Evolutionary conservation across 2,113 vertebrate species (phyloP).

Genomic region (Gnathonemus echidnorhynchus): DNA sequence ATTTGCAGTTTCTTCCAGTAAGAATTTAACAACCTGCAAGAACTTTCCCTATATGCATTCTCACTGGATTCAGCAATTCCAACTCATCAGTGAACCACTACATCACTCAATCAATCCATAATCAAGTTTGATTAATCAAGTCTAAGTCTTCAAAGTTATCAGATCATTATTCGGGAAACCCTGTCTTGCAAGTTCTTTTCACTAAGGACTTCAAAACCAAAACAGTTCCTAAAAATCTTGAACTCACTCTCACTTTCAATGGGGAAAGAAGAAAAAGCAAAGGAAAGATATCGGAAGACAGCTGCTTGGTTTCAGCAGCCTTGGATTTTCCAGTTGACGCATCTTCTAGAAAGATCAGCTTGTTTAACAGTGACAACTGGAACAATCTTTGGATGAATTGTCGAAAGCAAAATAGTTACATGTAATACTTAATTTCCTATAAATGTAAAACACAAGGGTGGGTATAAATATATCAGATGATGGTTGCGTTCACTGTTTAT

Average conservation of each 20-base stretch:
- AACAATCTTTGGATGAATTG: background rate
- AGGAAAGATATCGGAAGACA: slow-evolving; percentile 23
- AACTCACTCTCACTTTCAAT: slow-evolving; percentile 14
- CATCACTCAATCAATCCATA: background rate
- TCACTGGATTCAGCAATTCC: background rate
- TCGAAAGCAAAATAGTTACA: slow-evolving; percentile 8
- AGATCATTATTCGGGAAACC: background rate
- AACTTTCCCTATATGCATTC: background rate
- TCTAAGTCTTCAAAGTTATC: background rate
- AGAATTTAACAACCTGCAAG: background rate
- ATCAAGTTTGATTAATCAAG: background rate
- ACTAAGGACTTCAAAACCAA: background rate
- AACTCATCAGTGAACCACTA: background rate
- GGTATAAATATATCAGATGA: background rate
- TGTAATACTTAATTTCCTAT: background rate
- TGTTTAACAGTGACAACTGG: background rate
- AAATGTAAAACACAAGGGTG: background rate
- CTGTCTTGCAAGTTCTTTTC: background rate
- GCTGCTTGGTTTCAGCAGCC: background rate
- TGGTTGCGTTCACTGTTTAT: background rate
- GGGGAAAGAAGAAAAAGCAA: background rate
- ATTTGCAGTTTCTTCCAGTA: background rate
- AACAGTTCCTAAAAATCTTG: background rate
- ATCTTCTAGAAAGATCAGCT: background rate
- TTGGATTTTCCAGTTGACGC: background rate